Conservation (phyloP, 2,888 invertebrate genomes). For the Conistra vaccinii region DNA sequence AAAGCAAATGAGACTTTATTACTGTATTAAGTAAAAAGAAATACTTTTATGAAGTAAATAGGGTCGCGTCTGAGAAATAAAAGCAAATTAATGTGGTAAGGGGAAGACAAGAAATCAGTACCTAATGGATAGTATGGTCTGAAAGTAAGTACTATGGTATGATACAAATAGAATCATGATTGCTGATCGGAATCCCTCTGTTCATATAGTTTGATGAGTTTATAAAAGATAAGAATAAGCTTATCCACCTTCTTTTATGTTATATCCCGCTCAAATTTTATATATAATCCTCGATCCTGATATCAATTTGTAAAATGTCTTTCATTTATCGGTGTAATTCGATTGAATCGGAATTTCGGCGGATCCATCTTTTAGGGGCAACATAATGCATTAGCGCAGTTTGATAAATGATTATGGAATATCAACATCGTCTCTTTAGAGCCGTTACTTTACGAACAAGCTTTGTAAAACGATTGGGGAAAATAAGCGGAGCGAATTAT, state of each 20-base stretch:
- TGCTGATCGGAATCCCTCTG: slow-evolving; percentile 24
- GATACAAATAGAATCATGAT: slow-evolving; percentile 35
- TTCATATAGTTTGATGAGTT: slow-evolving; percentile 31
- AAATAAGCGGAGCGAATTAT: slow-evolving; percentile 40
- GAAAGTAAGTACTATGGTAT: slow-evolving; percentile 41
- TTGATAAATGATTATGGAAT: slow-evolving; percentile 56
- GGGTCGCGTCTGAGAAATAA: slow-evolving; percentile 34
- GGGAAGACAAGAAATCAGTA: slow-evolving; percentile 22
- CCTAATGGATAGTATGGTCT: slow-evolving; percentile 40
- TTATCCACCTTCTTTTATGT: slow-evolving; percentile 23
- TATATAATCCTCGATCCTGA: slow-evolving; percentile 23
- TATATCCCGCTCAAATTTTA: slow-evolving; percentile 12
- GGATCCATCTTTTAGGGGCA: slow-evolving; percentile 40
- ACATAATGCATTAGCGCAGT: slow-evolving; percentile 41
- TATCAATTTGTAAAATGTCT: slow-evolving; percentile 39
- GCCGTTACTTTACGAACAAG: slow-evolving; percentile 28
- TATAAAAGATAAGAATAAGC: slow-evolving; percentile 27
- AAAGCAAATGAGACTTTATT: slow-evolving; percentile 48
- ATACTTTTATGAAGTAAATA: slow-evolving; percentile 29
- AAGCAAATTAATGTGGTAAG: slow-evolving; percentile 46
- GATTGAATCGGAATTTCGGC: slow-evolving; percentile 28
- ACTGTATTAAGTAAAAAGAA: slow-evolving; percentile 34
- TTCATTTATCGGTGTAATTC: slow-evolving; percentile 45
- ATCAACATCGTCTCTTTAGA: slow-evolving; percentile 32
- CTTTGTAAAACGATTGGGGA: slow-evolving; percentile 43